Percentiles rank a stretch among this genome's conserved stretches.
Conservation (phyloP, 2,113 vertebrate species). For the Petromus typicus region DNA sequence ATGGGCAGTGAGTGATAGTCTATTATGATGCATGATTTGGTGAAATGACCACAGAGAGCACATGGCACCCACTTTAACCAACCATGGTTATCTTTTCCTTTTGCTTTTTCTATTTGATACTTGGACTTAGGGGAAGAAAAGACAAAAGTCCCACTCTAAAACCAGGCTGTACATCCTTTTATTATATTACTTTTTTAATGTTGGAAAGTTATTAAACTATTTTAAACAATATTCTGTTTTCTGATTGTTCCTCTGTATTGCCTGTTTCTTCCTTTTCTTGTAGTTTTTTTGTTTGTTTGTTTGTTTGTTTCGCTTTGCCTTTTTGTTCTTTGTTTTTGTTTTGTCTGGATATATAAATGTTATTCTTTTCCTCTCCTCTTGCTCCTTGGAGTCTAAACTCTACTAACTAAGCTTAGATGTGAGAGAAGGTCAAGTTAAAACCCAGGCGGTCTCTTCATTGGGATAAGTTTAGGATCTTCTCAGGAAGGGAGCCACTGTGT, state of each 20-base stretch:
- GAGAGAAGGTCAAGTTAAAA: neutral
- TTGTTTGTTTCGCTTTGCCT: neutral
- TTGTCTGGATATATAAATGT: neutral
- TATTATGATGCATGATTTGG: slow-evolving; percentile 92
- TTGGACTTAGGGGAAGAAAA: slow-evolving; percentile 76
- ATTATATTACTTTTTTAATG: slow-evolving; percentile 21
- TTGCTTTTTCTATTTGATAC: slow-evolving; percentile 71
- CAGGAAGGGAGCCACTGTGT: neutral
- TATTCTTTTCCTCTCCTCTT: neutral
- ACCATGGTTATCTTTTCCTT: slow-evolving; percentile 79
- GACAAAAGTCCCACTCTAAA: slow-evolving; percentile 58
- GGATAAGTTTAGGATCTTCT: neutral
- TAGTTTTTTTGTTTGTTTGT: neutral
- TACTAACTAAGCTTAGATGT: neutral
- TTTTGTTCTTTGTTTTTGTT: neutral
- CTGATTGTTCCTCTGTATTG: slow-evolving; percentile 58
- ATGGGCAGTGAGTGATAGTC: slow-evolving; percentile 98
- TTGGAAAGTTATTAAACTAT: slow-evolving; percentile 73
- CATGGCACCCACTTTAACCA: slow-evolving; percentile 84
- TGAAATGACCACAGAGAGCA: slow-evolving; percentile 86
- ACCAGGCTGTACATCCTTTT: slow-evolving; percentile 25
- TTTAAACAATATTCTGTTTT: neutral
- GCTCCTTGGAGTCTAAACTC: neutral
- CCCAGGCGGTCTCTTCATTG: neutral
- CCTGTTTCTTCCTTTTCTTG: slow-evolving; percentile 68